Conservation (phyloP, 2,113 vertebrate species). For the Pipra filicauda region DNA sequence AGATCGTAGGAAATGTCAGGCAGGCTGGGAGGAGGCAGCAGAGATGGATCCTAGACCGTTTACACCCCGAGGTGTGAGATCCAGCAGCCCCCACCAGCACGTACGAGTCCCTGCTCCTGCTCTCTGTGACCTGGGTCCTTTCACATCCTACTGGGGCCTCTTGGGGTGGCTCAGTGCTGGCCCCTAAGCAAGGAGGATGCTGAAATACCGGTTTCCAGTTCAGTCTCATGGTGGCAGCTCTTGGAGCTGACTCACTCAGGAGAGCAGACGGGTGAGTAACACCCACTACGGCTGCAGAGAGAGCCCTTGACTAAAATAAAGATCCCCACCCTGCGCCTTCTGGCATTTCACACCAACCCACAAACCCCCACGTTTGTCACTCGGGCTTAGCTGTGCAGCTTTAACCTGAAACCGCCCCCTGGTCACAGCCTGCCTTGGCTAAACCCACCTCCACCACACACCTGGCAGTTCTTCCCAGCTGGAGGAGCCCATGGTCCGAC, state of each 20-base stretch:
- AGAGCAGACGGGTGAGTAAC: not conserved
- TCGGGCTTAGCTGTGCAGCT: not conserved
- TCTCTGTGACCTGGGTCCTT: accelerated
- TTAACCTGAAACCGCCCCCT: not conserved
- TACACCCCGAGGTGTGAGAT: not conserved
- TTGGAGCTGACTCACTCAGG: not conserved
- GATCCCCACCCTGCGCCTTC: not conserved
- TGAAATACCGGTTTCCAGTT: constrained; percentile 1
- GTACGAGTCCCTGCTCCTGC: accelerated
- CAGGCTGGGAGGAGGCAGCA: accelerated
- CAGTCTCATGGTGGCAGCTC: not conserved
- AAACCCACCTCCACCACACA: not conserved
- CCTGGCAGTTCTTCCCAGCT: not conserved
- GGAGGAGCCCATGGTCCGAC: not conserved
- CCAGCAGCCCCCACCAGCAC: not conserved
- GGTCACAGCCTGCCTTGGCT: not conserved
- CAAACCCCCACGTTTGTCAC: not conserved
- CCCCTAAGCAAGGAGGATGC: not conserved
- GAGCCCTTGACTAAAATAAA: not conserved
- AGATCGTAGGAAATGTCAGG: not conserved
- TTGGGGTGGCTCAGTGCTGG: not conserved
- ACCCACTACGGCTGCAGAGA: not conserved
- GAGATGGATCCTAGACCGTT: not conserved
- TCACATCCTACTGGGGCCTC: not conserved
- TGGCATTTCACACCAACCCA: not conserved